Base-by-base conservation (phyloP, 2,113 vertebrate species). In the Alethe castanea region DNA sequence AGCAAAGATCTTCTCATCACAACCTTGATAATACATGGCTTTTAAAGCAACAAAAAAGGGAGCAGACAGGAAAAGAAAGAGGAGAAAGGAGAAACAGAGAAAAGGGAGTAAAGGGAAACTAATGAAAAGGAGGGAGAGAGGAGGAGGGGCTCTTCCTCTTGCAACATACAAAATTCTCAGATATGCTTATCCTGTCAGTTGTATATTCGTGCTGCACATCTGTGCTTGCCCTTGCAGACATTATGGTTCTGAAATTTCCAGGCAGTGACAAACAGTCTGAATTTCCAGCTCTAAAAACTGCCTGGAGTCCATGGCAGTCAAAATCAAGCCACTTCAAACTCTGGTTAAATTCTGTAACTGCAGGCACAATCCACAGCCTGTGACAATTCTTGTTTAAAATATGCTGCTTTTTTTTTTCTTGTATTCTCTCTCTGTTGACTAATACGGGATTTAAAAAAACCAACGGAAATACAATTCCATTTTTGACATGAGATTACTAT, bases 31-130 rank as follows among this genome's bases (percentile, higher is more conserved):
- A 79, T 44, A 92, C 23, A 95, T 90, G 91, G 86, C 65, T 96
- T 96, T 95, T 92, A 96, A 95, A 95, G 92, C 88, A 96, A 90
- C n/a, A 92, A 65, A 93, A 91, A 88, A 73, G 71, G 79, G 86
- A 88, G 90, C 64, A 76, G 62, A 78, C 35, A 81, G 69, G 88
- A 82, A 81, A 90, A 88, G 82, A 85, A 74, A 83, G 50, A 74
- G 85, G 91, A 84, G 56, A 61, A 88, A 94, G 73, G 84, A 94
- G 54, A 94, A 92, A 86, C 36, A 83, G 60, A 94, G 92, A 92
- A 81, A 88, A 94, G 74, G 85, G 80, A 90, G 85, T 61, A 90
- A 83, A 95, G 91, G 92, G 84, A 93, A 96, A 80, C 65, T 77
- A 93, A 93, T 56, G 69, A 90, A 94, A 86, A 84, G 81, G 40